Conservation (phyloP, 2,888 invertebrate genomes). For the Matsumyia berberina region DNA sequence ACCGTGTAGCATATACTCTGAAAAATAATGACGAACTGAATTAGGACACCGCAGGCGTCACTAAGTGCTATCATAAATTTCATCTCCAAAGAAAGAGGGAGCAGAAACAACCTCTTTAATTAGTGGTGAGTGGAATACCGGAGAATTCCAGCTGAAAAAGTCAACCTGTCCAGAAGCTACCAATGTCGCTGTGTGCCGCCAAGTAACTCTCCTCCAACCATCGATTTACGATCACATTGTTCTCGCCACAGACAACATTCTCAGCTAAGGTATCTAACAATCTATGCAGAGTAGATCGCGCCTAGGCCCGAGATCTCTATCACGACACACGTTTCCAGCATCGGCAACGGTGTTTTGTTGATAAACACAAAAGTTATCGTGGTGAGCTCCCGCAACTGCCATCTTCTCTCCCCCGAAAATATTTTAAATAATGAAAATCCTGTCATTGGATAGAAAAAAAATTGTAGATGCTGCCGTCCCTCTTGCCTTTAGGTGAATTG, state of each 20-base stretch:
- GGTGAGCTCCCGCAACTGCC: not conserved
- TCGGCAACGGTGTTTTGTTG: slow-evolving; percentile 32
- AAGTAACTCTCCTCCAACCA: slow-evolving; percentile 35
- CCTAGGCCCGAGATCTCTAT: slow-evolving; percentile 64
- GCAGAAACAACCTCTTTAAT: slow-evolving; percentile 6
- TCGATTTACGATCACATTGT: slow-evolving; percentile 73
- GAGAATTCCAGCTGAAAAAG: slow-evolving; percentile 33
- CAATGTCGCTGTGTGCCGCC: slow-evolving; percentile 21
- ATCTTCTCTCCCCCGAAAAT: slow-evolving; percentile 44
- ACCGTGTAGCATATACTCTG: slow-evolving; percentile 13
- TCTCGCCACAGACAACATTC: slow-evolving; percentile 46
- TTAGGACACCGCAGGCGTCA: slow-evolving; percentile 63
- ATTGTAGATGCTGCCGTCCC: slow-evolving; percentile 33
- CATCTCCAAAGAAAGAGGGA: not conserved
- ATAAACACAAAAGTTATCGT: slow-evolving; percentile 32
- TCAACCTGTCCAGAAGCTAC: slow-evolving; percentile 56
- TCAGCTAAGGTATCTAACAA: slow-evolving; percentile 40
- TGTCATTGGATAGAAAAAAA: slow-evolving; percentile 31
- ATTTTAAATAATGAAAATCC: slow-evolving; percentile 54
- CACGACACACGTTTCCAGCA: slow-evolving; percentile 67
- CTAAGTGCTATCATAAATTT: slow-evolving; percentile 52
- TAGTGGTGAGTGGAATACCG: slow-evolving; percentile 28
- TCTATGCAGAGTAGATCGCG: slow-evolving; percentile 73
- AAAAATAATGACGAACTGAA: slow-evolving; percentile 38
- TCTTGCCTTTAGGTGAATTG: slow-evolving; percentile 33